Base-by-base conservation (phyloP, 2,888 invertebrate species). In the Stenodera caucasica region DNA sequence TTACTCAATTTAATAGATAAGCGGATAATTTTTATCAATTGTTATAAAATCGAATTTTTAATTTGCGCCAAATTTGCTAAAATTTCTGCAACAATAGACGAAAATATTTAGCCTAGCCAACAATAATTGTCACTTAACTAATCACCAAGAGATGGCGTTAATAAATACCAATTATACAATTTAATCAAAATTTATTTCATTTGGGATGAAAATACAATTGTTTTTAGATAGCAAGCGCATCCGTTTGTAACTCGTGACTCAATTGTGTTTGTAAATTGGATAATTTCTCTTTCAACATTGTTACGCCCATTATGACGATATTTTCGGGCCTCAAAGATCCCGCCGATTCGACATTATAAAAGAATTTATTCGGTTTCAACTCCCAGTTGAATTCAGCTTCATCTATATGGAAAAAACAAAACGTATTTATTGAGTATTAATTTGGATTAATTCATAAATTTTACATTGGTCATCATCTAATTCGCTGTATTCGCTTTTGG, bases 311-410 rank as follows among this genome's bases (percentile, higher is more conserved):
- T 69, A 94, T 86, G 0, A 99, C 96, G 73, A 99, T 98, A 77
- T 94, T 98, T 80, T 98, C 97, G 0, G 99, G 98, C 76, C 92
- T 92, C 4, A 99, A 81, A 0, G 97, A 90, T 2, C 99, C 99
- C 12, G 94, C 88, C 1, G 97, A 93, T 80, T 99, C 99, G 0
- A 99, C 96, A 81, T 97, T 98, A 76, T 90, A 96, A 81, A 88
- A 99, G 81, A 95, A 99, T 81, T 98, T 98, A 78, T 96, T 96
- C 1, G 99, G 97, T 77, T 95, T 97, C 1, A 93, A 92, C 78
- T 93, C 91, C 87, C 95, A 93, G 76, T 96, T 95, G 79, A 91
- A 98, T 1, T 92, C 90, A 0, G 94, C 98, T 83, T 99, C 94
- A 82, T 84, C 90, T 90, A 63, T 58, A 75, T 49, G 15, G 55